A percentile compares a stretch with the other conserved stretches of the same genome.
phyloP scores from a whole-genome alignment of 2,888 invertebrate genomes.

The Meloe dianella region DNA sequence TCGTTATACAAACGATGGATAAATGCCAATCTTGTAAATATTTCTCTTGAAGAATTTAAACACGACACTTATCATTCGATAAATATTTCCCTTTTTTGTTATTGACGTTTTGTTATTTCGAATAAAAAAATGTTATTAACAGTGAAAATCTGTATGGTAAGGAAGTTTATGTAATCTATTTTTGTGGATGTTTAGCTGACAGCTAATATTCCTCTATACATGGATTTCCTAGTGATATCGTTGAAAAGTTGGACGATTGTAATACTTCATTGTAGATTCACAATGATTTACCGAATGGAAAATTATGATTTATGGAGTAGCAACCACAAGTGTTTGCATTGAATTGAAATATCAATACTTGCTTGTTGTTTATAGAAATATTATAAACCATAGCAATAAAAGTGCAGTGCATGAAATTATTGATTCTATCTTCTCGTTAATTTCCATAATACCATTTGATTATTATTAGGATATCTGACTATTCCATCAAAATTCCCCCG shows the following conservation, averaged over 20 bases:
- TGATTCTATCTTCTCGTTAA: too few relatives aligned
- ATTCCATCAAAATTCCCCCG: background rate
- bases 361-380: background rate
- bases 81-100: too few relatives aligned
- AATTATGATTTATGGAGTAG: slow-evolving; percentile 8
- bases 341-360: background rate
- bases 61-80: too few relatives aligned
- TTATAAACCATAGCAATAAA: too few relatives aligned
- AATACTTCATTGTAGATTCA: background rate
- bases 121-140: too few relatives aligned
- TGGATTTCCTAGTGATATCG: background rate
- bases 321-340: background rate
- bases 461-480: too few relatives aligned
- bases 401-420: too few relatives aligned
- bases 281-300: background rate
- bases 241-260: slow-evolving; percentile 11
- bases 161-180: background rate
- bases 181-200: slow-evolving; percentile 10
- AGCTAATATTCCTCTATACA: background rate
- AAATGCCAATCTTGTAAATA: background rate
- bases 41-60: too few relatives aligned
- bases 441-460: too few relatives aligned
- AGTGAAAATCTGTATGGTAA: too few relatives aligned
- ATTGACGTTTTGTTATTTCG: too few relatives aligned
- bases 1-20: background rate